Percentiles rank a stretch among this genome's conserved stretches.
These are phyloP conservation scores for Daphoenositta chrysoptera DNA, from an alignment of 2,113 vertebrate species.

Conservation along the genomic window DNA sequence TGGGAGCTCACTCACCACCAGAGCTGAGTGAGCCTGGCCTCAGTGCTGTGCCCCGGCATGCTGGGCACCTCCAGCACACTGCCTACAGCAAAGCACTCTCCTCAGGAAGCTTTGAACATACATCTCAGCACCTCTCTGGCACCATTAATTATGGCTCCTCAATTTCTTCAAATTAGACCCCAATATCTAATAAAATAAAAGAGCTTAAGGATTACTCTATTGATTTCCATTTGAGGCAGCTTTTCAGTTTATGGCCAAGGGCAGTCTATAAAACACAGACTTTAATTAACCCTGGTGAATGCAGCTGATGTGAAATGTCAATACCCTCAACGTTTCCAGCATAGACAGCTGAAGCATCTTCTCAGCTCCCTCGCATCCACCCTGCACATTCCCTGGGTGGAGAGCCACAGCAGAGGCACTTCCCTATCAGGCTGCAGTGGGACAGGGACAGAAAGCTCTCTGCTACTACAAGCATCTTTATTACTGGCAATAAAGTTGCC, in stretches of 20 bases:
- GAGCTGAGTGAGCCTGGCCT: background rate
- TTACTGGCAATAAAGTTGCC: background rate
- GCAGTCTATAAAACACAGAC: conserved; percentile 7
- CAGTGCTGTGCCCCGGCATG: fast-evolving
- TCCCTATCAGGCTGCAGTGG: fast-evolving
- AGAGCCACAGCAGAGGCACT: background rate
- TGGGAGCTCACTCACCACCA: fast-evolving
- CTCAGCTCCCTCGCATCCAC: background rate
- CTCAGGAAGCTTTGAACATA: background rate
- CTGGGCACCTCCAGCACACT: background rate
- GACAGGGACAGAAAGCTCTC: background rate
- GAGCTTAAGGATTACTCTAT: conserved; percentile 25
- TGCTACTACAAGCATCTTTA: background rate
- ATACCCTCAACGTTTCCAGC: background rate
- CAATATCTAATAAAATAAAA: conserved; percentile 51
- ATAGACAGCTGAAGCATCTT: background rate
- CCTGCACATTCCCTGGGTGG: background rate
- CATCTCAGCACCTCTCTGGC: background rate
- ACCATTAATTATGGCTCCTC: background rate
- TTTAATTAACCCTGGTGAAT: conserved; percentile 34
- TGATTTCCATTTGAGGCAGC: conserved; percentile 25
- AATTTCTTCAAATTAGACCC: conserved; percentile 21
- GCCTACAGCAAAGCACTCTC: background rate
- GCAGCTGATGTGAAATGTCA: background rate
- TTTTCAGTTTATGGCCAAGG: background rate